Evolutionary conservation across 1,140 invertebrate species (phyloP).

Genomic region (Physella acuta): DNA sequence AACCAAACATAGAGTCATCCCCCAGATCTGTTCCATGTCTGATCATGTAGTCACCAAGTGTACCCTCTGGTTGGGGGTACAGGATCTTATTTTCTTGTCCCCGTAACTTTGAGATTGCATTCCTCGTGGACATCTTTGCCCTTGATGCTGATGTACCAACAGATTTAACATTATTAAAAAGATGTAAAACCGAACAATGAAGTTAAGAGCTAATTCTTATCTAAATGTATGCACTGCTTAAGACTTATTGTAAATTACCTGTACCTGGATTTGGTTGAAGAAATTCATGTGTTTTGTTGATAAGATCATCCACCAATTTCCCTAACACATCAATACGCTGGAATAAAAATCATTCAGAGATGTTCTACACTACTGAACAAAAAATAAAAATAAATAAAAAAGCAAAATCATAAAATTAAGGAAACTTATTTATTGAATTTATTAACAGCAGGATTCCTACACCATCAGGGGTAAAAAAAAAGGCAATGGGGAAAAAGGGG

Average conservation of each 20-base stretch:
- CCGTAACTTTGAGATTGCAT: conserved; percentile 66
- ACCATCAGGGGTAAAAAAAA: too few species aligned
- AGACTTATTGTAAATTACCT: neutral
- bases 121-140: conserved; percentile 59
- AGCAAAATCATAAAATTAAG: too few species aligned
- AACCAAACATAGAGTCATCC: conserved; percentile 88
- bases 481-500: too few species aligned
- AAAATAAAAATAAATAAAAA: too few species aligned
- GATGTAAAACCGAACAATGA: too few species aligned
- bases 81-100: conserved; percentile 69
- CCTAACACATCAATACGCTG: conserved; percentile 95
- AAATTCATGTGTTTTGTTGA: conserved; percentile 96
- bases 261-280: conserved; percentile 93
- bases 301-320: conserved; percentile 92
- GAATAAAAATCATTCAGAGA: neutral
- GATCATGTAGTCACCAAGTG: conserved; percentile 94
- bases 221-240: too few species aligned
- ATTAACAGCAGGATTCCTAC: too few species aligned
- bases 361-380: too few species aligned
- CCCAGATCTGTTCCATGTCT: conserved; percentile 94
- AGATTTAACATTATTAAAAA: too few species aligned
- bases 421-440: too few species aligned
- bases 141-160: conserved; percentile 56
- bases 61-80: conserved; percentile 97
- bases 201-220: too few species aligned